These are phyloP conservation scores for Lasioglossum calceatum DNA, from an alignment of 2,888 invertebrate species.

Conservation along the genomic window DNA sequence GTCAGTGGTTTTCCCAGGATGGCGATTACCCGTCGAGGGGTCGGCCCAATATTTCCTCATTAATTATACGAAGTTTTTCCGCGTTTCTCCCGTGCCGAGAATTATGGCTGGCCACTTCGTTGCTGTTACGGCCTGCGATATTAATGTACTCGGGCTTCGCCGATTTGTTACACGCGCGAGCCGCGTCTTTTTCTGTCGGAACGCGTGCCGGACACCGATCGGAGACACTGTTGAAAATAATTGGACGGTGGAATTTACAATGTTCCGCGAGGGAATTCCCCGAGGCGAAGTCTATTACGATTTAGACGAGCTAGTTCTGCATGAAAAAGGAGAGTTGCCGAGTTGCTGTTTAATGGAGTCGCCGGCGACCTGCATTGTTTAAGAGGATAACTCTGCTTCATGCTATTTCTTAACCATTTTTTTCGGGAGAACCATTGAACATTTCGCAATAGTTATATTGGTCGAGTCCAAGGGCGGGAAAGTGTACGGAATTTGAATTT, in stretches of 20 bases:
- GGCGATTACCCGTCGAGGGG: neutral
- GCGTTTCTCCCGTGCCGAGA: neutral
- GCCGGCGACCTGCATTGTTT: constrained; percentile 13
- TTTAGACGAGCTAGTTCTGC: constrained; percentile 7
- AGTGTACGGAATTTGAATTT: neutral
- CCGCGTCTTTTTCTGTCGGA: neutral
- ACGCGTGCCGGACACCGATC: neutral
- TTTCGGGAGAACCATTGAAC: neutral
- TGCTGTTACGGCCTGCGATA: neutral
- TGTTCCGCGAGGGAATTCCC: neutral
- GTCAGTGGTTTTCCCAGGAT: neutral
- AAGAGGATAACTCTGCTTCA: neutral
- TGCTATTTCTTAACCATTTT: neutral
- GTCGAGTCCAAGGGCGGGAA: neutral
- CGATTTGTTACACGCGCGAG: neutral
- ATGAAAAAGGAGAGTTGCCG: constrained; percentile 21
- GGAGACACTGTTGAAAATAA: neutral
- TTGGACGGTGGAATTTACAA: neutral
- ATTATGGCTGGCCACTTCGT: neutral
- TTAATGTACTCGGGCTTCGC: neutral
- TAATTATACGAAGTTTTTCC: constrained; percentile 5
- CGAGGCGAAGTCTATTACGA: constrained; percentile 13
- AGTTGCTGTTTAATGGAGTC: constrained; percentile 11
- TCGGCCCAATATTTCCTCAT: constrained; percentile 9
- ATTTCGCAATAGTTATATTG: neutral